A percentile compares a stretch with the other conserved stretches of the same genome.
phyloP scores from a whole-genome alignment of 1,140 invertebrate genomes.

The Danaus plexippus region DNA sequence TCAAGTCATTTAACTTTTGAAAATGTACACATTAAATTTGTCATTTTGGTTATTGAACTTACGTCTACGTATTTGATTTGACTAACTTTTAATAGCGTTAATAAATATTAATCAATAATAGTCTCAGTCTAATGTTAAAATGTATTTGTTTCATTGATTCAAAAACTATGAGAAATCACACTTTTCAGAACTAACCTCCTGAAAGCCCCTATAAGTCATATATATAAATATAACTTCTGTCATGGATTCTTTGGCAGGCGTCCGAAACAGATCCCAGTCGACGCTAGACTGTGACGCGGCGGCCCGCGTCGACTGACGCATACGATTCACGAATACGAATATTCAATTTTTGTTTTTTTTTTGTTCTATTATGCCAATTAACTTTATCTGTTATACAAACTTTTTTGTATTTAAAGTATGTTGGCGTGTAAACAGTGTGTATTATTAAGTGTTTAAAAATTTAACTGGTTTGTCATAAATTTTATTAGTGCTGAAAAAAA shows the following conservation, averaged over 20 bases:
- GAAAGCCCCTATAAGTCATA: slow-evolving; percentile 47
- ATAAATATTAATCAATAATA: neutral
- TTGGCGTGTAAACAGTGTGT: slow-evolving; percentile 26
- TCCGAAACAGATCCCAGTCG: slow-evolving; percentile 61
- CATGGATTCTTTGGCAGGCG: slow-evolving; percentile 62
- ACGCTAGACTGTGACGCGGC: slow-evolving; percentile 53
- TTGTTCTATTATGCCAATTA: neutral
- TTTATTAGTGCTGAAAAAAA: slow-evolving; percentile 5
- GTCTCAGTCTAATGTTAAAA: neutral
- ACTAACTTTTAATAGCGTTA: no score
- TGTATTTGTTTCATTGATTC: slow-evolving; percentile 3
- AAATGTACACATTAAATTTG: no score
- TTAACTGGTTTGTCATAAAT: slow-evolving; percentile 5
- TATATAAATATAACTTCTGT: slow-evolving; percentile 67
- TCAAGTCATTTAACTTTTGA: no score
- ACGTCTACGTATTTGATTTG: no score
- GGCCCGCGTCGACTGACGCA: slow-evolving; percentile 46
- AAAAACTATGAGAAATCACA: slow-evolving; percentile 22
- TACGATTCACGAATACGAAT: slow-evolving; percentile 29
- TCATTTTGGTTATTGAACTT: no score
- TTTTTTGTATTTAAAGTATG: slow-evolving; percentile 6
- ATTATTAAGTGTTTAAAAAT: slow-evolving; percentile 13
- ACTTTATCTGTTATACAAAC: neutral
- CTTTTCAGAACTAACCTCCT: slow-evolving; percentile 32
- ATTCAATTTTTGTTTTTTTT: slow-evolving; percentile 13